These are phyloP conservation scores for Alloplasta piceator DNA, from an alignment of 2,888 invertebrate species.

Conservation along the genomic window DNA sequence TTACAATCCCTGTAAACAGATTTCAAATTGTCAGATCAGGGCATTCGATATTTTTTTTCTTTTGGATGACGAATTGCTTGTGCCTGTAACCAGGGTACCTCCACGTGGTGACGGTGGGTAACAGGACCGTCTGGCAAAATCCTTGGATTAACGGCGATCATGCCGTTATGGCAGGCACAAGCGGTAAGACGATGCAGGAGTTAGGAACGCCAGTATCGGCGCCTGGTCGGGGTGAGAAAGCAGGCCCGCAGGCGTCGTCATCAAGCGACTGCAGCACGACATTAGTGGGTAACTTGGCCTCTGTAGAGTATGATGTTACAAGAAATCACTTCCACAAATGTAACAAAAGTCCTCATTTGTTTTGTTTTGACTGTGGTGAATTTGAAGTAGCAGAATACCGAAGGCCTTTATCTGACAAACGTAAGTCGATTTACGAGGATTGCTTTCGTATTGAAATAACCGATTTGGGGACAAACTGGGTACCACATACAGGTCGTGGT, in stretches of 20 bases:
- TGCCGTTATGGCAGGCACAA: slow-evolving; percentile 27
- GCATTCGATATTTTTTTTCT: too few species aligned
- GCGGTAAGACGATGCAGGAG: slow-evolving; percentile 14
- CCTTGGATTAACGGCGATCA: background rate
- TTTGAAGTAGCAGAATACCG: slow-evolving; percentile 33
- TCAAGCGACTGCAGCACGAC: slow-evolving; percentile 1
- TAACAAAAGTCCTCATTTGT: slow-evolving; percentile 36
- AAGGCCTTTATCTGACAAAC: slow-evolving; percentile 7
- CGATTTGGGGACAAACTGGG: background rate
- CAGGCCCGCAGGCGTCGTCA: too few species aligned
- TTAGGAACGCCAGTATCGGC: slow-evolving; percentile 10
- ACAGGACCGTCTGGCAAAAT: background rate
- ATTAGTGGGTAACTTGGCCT: slow-evolving; percentile 23
- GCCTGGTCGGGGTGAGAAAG: slow-evolving; percentile 13
- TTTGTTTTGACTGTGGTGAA: slow-evolving; percentile 42
- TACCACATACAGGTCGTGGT: background rate
- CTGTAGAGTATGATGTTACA: slow-evolving; percentile 31
- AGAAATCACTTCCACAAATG: background rate
- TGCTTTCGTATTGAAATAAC: background rate
- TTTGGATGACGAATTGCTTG: background rate
- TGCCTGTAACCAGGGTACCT: slow-evolving; percentile 7
- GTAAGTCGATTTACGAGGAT: background rate
- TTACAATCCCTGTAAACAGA: too few species aligned
- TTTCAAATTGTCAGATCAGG: too few species aligned
- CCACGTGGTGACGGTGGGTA: background rate